A percentile compares a stretch with the other conserved stretches of the same genome.
These are phyloP conservation scores for Heteromyza rotundicornis DNA, from an alignment of 2,888 invertebrate genomes.

Conservation along the genomic window DNA sequence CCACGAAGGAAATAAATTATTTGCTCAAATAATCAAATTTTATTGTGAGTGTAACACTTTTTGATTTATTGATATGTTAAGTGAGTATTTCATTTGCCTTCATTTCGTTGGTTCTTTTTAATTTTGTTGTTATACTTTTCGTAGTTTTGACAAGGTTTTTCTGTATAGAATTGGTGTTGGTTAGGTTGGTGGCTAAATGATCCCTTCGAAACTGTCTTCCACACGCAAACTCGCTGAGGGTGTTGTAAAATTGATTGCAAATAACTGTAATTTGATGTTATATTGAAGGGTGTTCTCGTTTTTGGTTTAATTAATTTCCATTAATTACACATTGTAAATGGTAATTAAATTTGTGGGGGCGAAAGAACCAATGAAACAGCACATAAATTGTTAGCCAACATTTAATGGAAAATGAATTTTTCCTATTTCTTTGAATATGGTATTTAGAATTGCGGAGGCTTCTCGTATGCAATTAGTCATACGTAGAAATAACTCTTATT, in stretches of 20 bases:
- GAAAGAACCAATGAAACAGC: too few relatives aligned
- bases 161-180: background rate
- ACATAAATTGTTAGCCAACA: too few relatives aligned
- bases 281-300: conserved; percentile 4
- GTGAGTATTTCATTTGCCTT: conserved; percentile 40
- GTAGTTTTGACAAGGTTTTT: background rate
- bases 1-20: conserved; percentile 14
- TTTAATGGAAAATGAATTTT: too few relatives aligned
- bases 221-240: background rate
- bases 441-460: too few relatives aligned
- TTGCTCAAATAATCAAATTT: conserved; percentile 14
- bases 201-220: too few relatives aligned
- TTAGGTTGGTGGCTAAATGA: too few relatives aligned
- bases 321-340: background rate
- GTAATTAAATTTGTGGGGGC: too few relatives aligned
- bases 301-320: background rate
- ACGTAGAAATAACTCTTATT: too few relatives aligned
- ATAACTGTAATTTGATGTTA: background rate
- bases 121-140: conserved; percentile 7
- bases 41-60: conserved; percentile 10
- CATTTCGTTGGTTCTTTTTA: too few relatives aligned
- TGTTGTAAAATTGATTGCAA: background rate
- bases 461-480: too few relatives aligned
- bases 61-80: conserved; percentile 54
- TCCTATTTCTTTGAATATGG: too few relatives aligned